Evolutionary conservation across 1,140 invertebrate species (phyloP).

Genomic region (Drosophila elegans): DNA sequence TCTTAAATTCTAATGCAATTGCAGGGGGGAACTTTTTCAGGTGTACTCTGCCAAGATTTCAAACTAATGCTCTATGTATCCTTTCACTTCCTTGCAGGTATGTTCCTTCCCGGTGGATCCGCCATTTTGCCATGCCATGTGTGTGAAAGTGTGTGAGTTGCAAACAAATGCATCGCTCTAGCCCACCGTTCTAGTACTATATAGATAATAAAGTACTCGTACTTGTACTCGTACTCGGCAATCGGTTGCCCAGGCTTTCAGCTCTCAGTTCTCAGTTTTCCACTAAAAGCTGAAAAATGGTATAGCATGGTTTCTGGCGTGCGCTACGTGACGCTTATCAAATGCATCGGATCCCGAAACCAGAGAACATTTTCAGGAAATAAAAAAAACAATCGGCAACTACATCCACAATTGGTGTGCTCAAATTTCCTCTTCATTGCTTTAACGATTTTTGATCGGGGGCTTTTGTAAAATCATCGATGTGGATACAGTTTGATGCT

Average conservation of each 20-base stretch:
- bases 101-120: slow-evolving; percentile 35
- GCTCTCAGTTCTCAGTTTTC: slow-evolving; percentile 20
- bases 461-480: not conserved
- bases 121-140: slow-evolving; percentile 61
- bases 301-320: slow-evolving; percentile 64
- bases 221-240: slow-evolving; percentile 19
- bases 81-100: slow-evolving; percentile 66
- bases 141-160: slow-evolving; percentile 46
- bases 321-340: slow-evolving; percentile 76
- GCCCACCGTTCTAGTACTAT: slow-evolving; percentile 5
- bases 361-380: slow-evolving; percentile 27
- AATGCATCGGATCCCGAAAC: slow-evolving; percentile 68
- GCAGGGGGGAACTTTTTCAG: slow-evolving; percentile 25
- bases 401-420: slow-evolving; percentile 24
- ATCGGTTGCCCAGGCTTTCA: slow-evolving; percentile 38
- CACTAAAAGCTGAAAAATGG: slow-evolving; percentile 38
- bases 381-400: slow-evolving; percentile 24
- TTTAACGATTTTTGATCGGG: slow-evolving; percentile 6
- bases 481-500: no score
- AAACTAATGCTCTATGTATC: slow-evolving; percentile 59
- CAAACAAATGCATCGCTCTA: slow-evolving; percentile 69
- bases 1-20: slow-evolving; percentile 82
- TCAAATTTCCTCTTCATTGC: slow-evolving; percentile 2
- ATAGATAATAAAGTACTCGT: slow-evolving; percentile 71
- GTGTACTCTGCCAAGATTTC: slow-evolving; percentile 56